Conservation (phyloP, 1,140 invertebrate genomes). For the Cataglyphis hispanica region DNA sequence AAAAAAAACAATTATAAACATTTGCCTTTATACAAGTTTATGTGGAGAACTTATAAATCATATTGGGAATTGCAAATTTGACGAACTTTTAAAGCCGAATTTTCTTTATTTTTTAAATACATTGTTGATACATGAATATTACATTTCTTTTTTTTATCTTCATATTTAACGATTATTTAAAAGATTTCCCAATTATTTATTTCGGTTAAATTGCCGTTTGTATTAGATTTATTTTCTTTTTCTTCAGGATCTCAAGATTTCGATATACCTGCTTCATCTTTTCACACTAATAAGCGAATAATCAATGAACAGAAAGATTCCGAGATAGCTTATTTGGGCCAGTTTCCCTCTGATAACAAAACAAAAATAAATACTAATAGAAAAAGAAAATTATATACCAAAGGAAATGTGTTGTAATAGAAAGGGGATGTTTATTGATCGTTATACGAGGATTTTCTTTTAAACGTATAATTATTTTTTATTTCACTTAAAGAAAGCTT, state of each 20-base stretch:
- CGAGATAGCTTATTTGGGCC: conserved; percentile 69
- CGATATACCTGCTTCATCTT: conserved; percentile 64
- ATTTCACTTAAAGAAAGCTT: background rate
- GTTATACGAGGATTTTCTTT: background rate
- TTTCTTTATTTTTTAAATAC: background rate
- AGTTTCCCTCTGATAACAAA: conserved; percentile 67
- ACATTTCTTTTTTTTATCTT: background rate
- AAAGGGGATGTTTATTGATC: no score
- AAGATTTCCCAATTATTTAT: background rate
- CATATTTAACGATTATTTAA: background rate
- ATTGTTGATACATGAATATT: background rate
- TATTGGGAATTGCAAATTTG: background rate
- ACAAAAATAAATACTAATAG: conserved; percentile 36
- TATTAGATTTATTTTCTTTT: conserved; percentile 11
- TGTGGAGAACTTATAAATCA: background rate
- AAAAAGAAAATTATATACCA: conserved; percentile 56
- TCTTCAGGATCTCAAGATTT: conserved; percentile 54
- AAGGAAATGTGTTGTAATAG: no score
- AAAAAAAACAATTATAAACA: background rate
- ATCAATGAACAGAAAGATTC: conserved; percentile 71
- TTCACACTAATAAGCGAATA: conserved; percentile 54
- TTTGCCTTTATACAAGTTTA: background rate
- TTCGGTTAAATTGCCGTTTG: background rate
- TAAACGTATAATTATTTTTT: conserved; percentile 16
- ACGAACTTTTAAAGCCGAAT: background rate